These are phyloP conservation scores for Pandemis heparana DNA, from an alignment of 2,888 invertebrate genomes.

Conservation along the genomic window DNA sequence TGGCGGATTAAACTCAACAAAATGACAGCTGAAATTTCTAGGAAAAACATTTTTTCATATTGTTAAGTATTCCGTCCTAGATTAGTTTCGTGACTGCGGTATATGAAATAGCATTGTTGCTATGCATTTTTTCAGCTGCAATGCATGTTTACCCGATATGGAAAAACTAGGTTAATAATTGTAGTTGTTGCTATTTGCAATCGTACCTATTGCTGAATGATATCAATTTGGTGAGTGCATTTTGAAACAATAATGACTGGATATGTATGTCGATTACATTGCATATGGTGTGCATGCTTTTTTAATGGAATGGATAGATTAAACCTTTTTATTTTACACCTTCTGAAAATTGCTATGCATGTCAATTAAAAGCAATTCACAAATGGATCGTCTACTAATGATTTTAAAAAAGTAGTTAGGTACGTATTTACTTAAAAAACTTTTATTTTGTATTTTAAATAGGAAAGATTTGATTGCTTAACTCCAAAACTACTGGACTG, in stretches of 20 bases:
- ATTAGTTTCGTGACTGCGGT: constrained; percentile 21
- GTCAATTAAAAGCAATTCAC: too few relatives aligned
- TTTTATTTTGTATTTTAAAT: too few relatives aligned
- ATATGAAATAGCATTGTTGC: constrained; percentile 14
- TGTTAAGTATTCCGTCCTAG: background rate
- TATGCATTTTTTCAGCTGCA: constrained; percentile 9
- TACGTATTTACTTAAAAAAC: too few relatives aligned
- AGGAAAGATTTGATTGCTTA: too few relatives aligned
- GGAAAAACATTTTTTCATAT: background rate
- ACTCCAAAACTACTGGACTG: too few relatives aligned
- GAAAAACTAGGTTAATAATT: background rate
- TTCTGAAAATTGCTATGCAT: too few relatives aligned
- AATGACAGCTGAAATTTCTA: background rate
- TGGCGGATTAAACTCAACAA: background rate
- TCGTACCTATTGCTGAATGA: background rate
- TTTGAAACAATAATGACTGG: background rate
- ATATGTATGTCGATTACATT: too few relatives aligned
- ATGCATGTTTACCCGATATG: background rate
- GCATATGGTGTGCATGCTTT: too few relatives aligned
- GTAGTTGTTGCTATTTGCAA: background rate
- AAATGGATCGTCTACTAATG: too few relatives aligned
- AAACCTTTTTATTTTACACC: too few relatives aligned
- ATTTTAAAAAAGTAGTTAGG: too few relatives aligned
- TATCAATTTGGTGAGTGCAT: constrained; percentile 2
- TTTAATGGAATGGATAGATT: too few relatives aligned